phyloP scores from a whole-genome alignment of 1,140 invertebrate genomes.

The Lethocerus indicus region DNA sequence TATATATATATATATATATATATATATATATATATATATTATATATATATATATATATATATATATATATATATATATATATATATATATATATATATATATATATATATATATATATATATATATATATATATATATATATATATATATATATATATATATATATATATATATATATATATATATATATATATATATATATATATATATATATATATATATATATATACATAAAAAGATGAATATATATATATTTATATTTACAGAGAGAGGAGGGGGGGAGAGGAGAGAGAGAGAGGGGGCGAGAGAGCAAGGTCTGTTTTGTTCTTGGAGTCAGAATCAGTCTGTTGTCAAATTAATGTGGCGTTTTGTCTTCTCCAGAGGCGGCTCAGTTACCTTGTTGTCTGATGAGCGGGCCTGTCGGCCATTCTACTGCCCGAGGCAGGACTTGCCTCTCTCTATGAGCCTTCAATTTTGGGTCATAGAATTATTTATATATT shows the following conservation, averaged over 20 bases:
- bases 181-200: too few relatives aligned
- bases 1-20: too few relatives aligned
- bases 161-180: too few relatives aligned
- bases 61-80: too few relatives aligned
- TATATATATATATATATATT: too few relatives aligned
- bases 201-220: slow-evolving; percentile 6
- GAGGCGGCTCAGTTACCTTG: slow-evolving; percentile 21
- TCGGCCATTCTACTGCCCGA: slow-evolving; percentile 25
- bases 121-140: too few relatives aligned
- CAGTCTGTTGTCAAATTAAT: neutral
- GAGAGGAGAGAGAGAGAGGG: neutral
- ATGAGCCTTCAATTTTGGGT: slow-evolving; percentile 29
- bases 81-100: too few relatives aligned
- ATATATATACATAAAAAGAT: slow-evolving; percentile 4
- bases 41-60: too few relatives aligned
- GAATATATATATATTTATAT: neutral
- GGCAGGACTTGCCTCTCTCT: slow-evolving; percentile 25
- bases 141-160: too few relatives aligned
- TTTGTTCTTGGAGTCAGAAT: neutral
- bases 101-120: too few relatives aligned
- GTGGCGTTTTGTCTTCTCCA: slow-evolving; percentile 16
- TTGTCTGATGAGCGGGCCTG: slow-evolving; percentile 25
- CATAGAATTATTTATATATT: slow-evolving; percentile 7
- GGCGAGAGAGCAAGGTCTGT: neutral
- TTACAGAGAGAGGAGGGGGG: neutral